phyloP scores from a whole-genome alignment of 2,113 vertebrate species.

The Eclectus roratus region DNA sequence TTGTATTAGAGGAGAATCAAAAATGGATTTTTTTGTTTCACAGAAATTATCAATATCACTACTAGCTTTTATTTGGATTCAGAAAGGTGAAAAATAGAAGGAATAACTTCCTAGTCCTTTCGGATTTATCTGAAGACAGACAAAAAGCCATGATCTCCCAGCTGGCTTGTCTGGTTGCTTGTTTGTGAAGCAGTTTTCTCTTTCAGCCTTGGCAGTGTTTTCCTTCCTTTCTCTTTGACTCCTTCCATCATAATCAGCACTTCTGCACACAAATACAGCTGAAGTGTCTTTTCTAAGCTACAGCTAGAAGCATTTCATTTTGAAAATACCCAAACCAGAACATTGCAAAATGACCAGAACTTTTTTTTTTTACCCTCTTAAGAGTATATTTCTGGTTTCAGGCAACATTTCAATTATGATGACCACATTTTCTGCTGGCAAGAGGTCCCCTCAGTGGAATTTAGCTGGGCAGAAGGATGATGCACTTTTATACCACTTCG shows the following conservation, averaged over 20 bases:
- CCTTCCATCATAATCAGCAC: background rate
- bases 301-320: background rate
- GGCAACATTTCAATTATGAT: background rate
- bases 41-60: background rate
- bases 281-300: background rate
- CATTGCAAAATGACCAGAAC: background rate
- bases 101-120: background rate
- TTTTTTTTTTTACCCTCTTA: background rate
- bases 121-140: background rate
- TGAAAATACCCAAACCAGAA: background rate
- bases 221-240: background rate
- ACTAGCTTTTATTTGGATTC: background rate
- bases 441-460: background rate
- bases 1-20: background rate
- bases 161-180: background rate
- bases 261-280: background rate
- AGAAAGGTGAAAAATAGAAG: background rate
- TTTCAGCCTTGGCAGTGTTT: background rate
- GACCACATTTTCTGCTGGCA: background rate
- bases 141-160: background rate
- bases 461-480: background rate
- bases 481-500: background rate
- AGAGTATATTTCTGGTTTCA: background rate
- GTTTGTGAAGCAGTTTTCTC: background rate
- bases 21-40: background rate